Base-by-base conservation (phyloP, 1,140 invertebrate genomes). In the Bombus balteatus region DNA sequence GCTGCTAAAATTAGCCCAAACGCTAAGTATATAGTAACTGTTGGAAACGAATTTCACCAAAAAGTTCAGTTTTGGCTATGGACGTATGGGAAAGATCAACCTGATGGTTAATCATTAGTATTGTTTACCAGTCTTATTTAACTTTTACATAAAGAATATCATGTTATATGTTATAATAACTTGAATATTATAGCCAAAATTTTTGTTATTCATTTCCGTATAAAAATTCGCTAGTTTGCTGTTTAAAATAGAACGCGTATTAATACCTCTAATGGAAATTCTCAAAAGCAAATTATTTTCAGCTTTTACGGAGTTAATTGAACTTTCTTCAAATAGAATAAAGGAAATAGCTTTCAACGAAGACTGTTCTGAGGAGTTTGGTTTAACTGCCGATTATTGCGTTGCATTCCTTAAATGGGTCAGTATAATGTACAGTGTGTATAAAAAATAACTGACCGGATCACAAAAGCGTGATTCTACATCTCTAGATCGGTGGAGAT, bases 51-150 rank as follows among this genome's bases (percentile, higher is more conserved):
- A 79, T 92, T 92, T 10, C 92, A 89, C 81, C 95, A 95, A 71
- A 91, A 89, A 0, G 91, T 96, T 1, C 90, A 95, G 59, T 95
- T 96, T 91, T 96, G 96, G 96, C 91, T 96, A 22, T 96, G 96
- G 96, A 96, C 95, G 10, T 93, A 91, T 34, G 96, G 95, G 32
- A 89, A 88, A 47, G 93, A 96, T 53, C 83, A 92, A 81, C 95
- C 96, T 10, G 93, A 96, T 91, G 96, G 96, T 96, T 93, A 72
- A 81, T 66, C 59, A 65, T 28, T 47, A 68, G 0, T n/a, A 43
- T 22, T 41, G 9, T 39, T 73, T 59, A 86, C n/a, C 43, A 43
- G 10, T 22, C 65, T 25, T 77, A 28, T n/a, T 22, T 77, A 28
- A 1, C 6, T n/a, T 37, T 10, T 39, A 75, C 59, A 2, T 53